Conservation (phyloP, 2,888 invertebrate genomes). For the Drosophila picticornis region DNA sequence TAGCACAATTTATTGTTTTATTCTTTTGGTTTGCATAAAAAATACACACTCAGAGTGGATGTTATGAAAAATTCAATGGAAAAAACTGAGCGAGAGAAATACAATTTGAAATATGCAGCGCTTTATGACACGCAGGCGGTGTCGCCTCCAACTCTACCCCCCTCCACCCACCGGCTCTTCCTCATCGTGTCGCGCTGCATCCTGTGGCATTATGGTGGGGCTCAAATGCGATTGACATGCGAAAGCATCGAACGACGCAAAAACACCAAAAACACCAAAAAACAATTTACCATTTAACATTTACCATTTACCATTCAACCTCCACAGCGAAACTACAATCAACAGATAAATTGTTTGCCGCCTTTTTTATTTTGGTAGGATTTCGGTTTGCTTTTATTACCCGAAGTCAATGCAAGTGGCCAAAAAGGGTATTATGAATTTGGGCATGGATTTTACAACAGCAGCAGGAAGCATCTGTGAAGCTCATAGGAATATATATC, state of each 20-base stretch:
- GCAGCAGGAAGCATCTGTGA: background rate
- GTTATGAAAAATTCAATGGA: slow-evolving; percentile 55
- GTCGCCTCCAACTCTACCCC: background rate
- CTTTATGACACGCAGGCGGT: slow-evolving; percentile 52
- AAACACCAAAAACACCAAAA: slow-evolving; percentile 13
- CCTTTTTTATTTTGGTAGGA: background rate
- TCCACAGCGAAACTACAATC: slow-evolving; percentile 17
- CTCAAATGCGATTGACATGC: slow-evolving; percentile 71
- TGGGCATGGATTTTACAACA: background rate
- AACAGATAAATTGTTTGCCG: slow-evolving; percentile 20
- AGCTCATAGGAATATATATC: background rate
- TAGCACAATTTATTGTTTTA: background rate
- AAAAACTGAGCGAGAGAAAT: slow-evolving; percentile 21
- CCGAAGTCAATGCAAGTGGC: background rate
- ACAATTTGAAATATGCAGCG: slow-evolving; percentile 71
- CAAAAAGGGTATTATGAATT: background rate
- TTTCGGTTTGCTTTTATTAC: background rate
- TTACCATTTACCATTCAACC: background rate
- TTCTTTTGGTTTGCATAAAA: slow-evolving; percentile 14
- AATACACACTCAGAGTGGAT: background rate
- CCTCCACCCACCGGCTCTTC: background rate
- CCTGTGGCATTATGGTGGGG: slow-evolving; percentile 66
- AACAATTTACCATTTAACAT: slow-evolving; percentile 1
- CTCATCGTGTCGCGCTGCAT: slow-evolving; percentile 10
- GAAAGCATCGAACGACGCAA: slow-evolving; percentile 38